Evolutionary conservation across 2,888 invertebrate species (phyloP).

Genomic region (Agriopis aurantiaria): DNA sequence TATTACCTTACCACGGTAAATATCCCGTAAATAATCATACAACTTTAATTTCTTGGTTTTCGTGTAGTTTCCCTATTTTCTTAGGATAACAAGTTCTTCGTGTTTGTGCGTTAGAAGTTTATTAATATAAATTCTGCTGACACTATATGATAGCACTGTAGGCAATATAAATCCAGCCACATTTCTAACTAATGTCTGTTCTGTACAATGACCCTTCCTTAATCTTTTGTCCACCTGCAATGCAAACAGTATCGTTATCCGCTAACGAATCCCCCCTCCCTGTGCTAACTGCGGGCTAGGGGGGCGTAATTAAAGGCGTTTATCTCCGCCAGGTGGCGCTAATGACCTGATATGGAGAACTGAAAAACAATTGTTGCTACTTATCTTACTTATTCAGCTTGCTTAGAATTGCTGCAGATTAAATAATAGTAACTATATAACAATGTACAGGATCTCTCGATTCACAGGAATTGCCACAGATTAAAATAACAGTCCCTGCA

Average conservation of each 20-base stretch:
- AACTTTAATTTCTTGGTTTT: too few relatives aligned
- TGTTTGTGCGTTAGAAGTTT: too few relatives aligned
- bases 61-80: too few relatives aligned
- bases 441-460: background rate
- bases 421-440: background rate
- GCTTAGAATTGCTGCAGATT: conserved; percentile 10
- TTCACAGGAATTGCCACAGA: background rate
- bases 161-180: too few relatives aligned
- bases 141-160: too few relatives aligned
- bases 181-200: background rate
- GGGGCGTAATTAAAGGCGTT: conserved; percentile 74
- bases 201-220: conserved; percentile 1
- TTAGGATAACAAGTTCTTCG: too few relatives aligned
- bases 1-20: too few relatives aligned
- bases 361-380: conserved; percentile 57
- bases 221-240: conserved; percentile 57
- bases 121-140: too few relatives aligned
- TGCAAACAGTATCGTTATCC: conserved; percentile 71
- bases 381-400: conserved; percentile 14
- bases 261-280: conserved; percentile 61
- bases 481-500: background rate
- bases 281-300: conserved; percentile 42
- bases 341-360: conserved; percentile 70
- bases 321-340: conserved; percentile 78
- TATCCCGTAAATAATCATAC: too few relatives aligned